Conservation (phyloP, 2,113 vertebrate genomes). For the Psammodynastes pulverulentus region DNA sequence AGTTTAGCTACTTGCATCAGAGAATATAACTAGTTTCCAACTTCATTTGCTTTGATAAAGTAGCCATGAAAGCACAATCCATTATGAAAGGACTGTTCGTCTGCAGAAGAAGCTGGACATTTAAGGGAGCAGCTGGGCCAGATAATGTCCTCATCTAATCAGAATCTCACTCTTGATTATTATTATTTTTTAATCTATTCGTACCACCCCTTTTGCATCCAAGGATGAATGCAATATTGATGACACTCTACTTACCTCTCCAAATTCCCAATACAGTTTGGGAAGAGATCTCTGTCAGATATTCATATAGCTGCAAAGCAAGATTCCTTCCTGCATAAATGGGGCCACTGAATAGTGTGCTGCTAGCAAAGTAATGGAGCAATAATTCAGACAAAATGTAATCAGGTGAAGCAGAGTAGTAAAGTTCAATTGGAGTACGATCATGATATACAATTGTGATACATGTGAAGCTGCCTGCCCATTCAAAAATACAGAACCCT, state of each 20-base stretch:
- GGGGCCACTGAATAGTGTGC: slow-evolving; percentile 38
- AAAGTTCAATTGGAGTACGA: slow-evolving; percentile 43
- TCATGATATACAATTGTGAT: slow-evolving; percentile 40
- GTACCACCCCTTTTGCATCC: slow-evolving; percentile 12
- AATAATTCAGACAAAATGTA: slow-evolving; percentile 59
- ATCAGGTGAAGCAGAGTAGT: slow-evolving; percentile 60
- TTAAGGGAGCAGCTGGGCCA: not conserved
- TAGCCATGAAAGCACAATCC: not conserved
- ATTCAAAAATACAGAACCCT: slow-evolving; percentile 11
- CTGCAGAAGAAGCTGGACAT: not conserved
- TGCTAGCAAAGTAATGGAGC: slow-evolving; percentile 49
- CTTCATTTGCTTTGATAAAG: not conserved
- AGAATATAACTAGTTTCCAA: not conserved
- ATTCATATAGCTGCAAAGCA: slow-evolving; percentile 30
- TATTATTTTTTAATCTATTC: slow-evolving; percentile 10
- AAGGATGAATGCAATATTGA: slow-evolving; percentile 31
- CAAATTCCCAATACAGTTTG: slow-evolving; percentile 23
- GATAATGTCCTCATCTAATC: slow-evolving; percentile 2
- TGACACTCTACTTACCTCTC: slow-evolving; percentile 18
- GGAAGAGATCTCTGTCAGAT: slow-evolving; percentile 4
- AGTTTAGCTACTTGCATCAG: not conserved
- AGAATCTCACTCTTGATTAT: not conserved
- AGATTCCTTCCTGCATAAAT: slow-evolving; percentile 43
- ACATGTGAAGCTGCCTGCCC: slow-evolving; percentile 16
- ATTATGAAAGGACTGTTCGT: not conserved